A percentile compares a stretch with the other conserved stretches of the same genome.
These are phyloP conservation scores for Saguinus midas DNA, from an alignment of 2,113 vertebrate genomes.

Conservation along the genomic window DNA sequence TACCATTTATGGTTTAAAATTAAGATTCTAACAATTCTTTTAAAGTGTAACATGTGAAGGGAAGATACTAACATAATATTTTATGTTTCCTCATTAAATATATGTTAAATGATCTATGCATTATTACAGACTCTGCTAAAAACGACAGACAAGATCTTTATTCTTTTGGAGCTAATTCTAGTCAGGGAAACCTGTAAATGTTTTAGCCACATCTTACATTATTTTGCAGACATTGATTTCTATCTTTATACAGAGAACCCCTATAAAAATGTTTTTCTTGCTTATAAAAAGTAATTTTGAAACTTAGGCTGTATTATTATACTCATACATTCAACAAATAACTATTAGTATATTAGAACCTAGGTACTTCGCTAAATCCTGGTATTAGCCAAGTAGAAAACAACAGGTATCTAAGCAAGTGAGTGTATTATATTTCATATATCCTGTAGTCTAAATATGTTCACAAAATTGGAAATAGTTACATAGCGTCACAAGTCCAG, in stretches of 20 bases:
- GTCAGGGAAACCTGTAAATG: background rate
- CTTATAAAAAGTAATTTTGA: background rate
- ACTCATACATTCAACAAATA: background rate
- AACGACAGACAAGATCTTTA: background rate
- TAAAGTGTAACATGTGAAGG: background rate
- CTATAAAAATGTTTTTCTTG: background rate
- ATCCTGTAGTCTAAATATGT: background rate
- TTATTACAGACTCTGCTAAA: background rate
- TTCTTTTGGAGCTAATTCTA: background rate
- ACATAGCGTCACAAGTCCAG: too few relatives aligned
- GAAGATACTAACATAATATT: conserved; percentile 39
- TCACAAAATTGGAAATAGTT: background rate
- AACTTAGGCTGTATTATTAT: background rate
- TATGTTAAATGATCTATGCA: background rate
- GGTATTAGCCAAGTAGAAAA: background rate
- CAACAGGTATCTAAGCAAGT: background rate
- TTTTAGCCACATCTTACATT: background rate
- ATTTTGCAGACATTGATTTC: background rate
- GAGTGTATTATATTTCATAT: background rate
- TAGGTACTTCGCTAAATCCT: background rate
- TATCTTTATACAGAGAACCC: background rate
- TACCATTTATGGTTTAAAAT: conserved; percentile 44
- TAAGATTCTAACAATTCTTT: conserved; percentile 28
- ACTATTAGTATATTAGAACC: background rate
- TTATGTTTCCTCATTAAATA: conserved; percentile 50